Percentiles rank a stretch among this genome's conserved stretches.
Evolutionary conservation across 2,888 invertebrate genomes (phyloP).

Genomic region (Ecliptopera silaceata): DNA sequence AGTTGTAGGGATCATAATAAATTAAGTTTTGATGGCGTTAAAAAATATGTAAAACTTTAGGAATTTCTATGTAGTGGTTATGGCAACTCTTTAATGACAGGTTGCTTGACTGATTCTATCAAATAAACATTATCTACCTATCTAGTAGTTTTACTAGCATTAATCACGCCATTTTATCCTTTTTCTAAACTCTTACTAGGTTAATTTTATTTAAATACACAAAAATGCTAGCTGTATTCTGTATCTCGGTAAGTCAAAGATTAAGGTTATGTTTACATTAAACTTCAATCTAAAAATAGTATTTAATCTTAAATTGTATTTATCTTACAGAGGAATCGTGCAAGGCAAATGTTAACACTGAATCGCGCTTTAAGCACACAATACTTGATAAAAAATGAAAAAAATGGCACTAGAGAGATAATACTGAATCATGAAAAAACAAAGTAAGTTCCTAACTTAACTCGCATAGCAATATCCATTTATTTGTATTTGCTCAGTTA

Average conservation of each 20-base stretch:
- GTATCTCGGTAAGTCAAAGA: too few species aligned
- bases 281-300: too few species aligned
- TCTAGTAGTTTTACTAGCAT: slow-evolving; percentile 5
- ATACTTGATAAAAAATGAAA: slow-evolving; percentile 62
- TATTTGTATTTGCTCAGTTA: background rate
- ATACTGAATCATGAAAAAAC: slow-evolving; percentile 84
- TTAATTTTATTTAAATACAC: background rate
- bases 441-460: slow-evolving; percentile 62
- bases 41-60: background rate
- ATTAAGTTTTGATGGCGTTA: background rate
- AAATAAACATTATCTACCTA: background rate
- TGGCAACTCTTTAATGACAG: slow-evolving; percentile 37
- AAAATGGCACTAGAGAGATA: slow-evolving; percentile 81
- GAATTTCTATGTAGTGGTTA: background rate
- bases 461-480: background rate
- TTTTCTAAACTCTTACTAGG: background rate
- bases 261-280: too few species aligned
- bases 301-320: background rate
- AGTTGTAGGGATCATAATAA: too few species aligned
- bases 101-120: slow-evolving; percentile 13
- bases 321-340: slow-evolving; percentile 49
- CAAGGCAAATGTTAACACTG: slow-evolving; percentile 42
- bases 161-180: background rate
- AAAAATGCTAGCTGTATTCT: background rate
- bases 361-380: slow-evolving; percentile 55